These are phyloP conservation scores for Drosophila oshimai DNA, from an alignment of 1,140 invertebrate species.

Conservation along the genomic window DNA sequence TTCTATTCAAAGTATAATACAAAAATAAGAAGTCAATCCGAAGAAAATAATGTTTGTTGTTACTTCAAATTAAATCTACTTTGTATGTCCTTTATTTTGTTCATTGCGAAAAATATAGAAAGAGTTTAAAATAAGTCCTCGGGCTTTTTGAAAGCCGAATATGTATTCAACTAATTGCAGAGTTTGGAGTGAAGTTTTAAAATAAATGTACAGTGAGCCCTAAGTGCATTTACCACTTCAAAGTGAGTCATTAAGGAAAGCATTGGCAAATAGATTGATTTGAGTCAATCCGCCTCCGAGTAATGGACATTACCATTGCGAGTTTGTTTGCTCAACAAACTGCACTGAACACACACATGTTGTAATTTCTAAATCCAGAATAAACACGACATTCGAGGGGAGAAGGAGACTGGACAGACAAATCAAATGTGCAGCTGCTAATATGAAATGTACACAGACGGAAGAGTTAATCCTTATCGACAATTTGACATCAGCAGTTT, in stretches of 20 bases:
- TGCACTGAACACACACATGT: slow-evolving; percentile 41
- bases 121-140: background rate
- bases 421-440: slow-evolving; percentile 75
- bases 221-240: slow-evolving; percentile 38
- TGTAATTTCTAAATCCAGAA: slow-evolving; percentile 67
- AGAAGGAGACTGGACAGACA: slow-evolving; percentile 17
- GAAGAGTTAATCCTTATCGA: slow-evolving; percentile 78
- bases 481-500: slow-evolving; percentile 79
- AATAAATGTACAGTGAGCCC: background rate
- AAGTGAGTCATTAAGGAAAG: slow-evolving; percentile 40
- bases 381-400: slow-evolving; percentile 36
- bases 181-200: background rate
- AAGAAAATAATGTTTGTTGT: too few species aligned
- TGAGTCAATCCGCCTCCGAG: slow-evolving; percentile 2
- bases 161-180: slow-evolving; percentile 23
- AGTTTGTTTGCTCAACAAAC: slow-evolving; percentile 67
- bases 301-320: slow-evolving; percentile 16
- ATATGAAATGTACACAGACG: slow-evolving; percentile 76
- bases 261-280: slow-evolving; percentile 43
- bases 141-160: background rate
- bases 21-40: too few species aligned
- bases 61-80: too few species aligned
- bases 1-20: too few species aligned
- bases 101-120: too few species aligned
- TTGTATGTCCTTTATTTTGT: too few species aligned